Conservation (phyloP, 2,797 vertebrate species). For the Catamblyrhynchus diadema region DNA sequence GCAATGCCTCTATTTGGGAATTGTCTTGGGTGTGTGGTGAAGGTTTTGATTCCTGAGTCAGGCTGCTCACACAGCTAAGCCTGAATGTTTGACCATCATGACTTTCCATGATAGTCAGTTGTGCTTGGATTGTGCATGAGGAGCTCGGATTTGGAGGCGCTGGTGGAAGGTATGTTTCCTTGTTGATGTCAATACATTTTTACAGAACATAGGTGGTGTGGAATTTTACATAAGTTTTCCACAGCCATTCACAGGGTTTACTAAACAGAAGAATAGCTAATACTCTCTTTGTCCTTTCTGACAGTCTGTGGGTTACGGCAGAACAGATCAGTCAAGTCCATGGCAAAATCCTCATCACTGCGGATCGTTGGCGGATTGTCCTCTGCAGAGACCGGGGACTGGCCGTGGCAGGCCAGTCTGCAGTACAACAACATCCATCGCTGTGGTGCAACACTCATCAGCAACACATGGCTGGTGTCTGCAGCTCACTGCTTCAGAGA, state of each 20-base stretch:
- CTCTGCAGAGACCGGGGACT: constrained; percentile 79
- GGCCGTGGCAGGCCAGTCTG: constrained; percentile 94
- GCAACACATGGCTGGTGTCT: constrained; percentile 85
- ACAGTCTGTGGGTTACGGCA: constrained; percentile 72
- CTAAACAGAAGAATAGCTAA: neutral
- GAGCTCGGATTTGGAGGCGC: neutral
- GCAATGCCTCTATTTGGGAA: neutral
- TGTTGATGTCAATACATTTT: neutral
- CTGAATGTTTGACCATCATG: neutral
- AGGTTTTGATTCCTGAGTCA: neutral
- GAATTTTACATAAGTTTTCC: neutral
- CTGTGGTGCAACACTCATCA: constrained; percentile 90
- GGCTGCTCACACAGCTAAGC: neutral
- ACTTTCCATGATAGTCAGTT: neutral
- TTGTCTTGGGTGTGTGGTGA: neutral
- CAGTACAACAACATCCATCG: constrained; percentile 79
- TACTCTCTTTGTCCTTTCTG: neutral
- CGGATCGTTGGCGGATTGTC: constrained; percentile 83
- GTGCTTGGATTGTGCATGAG: neutral
- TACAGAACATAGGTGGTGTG: neutral
- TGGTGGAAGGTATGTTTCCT: neutral
- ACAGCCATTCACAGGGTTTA: neutral
- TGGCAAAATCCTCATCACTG: constrained; percentile 21
- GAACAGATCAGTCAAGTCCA: constrained; percentile 54
- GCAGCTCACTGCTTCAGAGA: constrained; percentile 91